Conservation (phyloP, 2,888 invertebrate genomes). For the Pegoplata infirma region DNA sequence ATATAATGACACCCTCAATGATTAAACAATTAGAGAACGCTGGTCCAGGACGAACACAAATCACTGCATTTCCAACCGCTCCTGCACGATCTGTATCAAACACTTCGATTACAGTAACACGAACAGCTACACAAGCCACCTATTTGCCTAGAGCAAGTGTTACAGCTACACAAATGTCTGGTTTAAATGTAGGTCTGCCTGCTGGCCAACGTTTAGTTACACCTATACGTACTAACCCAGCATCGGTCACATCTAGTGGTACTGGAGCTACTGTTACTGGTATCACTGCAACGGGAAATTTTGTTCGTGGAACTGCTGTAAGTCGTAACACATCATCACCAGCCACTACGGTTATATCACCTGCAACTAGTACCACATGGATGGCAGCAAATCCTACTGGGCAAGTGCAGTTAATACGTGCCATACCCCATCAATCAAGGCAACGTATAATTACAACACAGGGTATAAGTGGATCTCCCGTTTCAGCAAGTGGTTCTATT, state of each 20-base stretch:
- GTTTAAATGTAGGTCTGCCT: conserved; percentile 66
- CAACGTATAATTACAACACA: conserved; percentile 77
- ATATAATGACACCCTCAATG: conserved; percentile 79
- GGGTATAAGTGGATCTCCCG: conserved; percentile 65
- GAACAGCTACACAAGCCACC: conserved; percentile 75
- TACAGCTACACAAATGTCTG: conserved; percentile 75
- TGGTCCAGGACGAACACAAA: conserved; percentile 73
- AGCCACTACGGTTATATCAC: conserved; percentile 76
- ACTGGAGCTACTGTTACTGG: conserved; percentile 70
- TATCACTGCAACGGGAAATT: conserved; percentile 71
- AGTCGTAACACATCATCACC: conserved; percentile 72
- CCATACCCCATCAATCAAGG: conserved; percentile 74
- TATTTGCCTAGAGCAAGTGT: conserved; percentile 76
- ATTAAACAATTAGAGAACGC: conserved; percentile 79
- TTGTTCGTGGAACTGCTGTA: conserved; percentile 73
- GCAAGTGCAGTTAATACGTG: conserved; percentile 77
- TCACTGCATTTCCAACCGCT: conserved; percentile 75
- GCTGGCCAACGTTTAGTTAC: conserved; percentile 73
- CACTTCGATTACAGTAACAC: conserved; percentile 77
- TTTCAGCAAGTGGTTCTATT: conserved; percentile 57
- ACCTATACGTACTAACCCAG: conserved; percentile 74
- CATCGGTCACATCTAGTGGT: conserved; percentile 65
- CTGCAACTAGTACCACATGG: conserved; percentile 74
- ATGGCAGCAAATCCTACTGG: conserved; percentile 75
- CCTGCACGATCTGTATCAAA: conserved; percentile 75